phyloP scores from a whole-genome alignment of 2,113 vertebrate species.

The Catharus minimus region DNA sequence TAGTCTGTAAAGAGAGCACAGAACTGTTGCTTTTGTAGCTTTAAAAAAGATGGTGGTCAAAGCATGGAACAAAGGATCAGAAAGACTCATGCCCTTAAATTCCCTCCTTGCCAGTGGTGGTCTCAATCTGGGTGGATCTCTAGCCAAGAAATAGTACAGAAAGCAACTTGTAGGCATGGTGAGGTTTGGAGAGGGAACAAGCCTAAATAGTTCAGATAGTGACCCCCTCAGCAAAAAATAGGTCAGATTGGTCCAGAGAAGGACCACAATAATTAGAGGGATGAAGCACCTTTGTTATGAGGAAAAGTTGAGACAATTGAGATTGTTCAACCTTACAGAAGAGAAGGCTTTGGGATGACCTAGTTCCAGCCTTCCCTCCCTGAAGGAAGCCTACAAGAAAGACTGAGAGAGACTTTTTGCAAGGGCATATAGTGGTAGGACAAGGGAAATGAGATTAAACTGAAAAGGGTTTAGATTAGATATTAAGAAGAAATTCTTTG shows the following conservation, averaged over 20 bases:
- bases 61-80: conserved; percentile 23
- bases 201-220: background rate
- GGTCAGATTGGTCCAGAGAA: background rate
- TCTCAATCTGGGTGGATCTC: background rate
- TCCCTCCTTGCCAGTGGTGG: background rate
- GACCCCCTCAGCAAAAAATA: background rate
- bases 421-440: background rate
- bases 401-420: background rate
- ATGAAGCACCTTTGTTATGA: background rate
- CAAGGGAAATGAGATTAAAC: background rate
- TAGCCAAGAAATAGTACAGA: background rate
- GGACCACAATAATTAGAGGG: background rate
- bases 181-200: background rate
- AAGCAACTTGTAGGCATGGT: background rate
- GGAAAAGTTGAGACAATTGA: background rate
- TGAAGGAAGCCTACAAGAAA: background rate
- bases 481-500: background rate
- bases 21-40: conserved; percentile 41
- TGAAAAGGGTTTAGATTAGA: background rate
- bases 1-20: background rate
- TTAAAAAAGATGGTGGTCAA: conserved; percentile 35
- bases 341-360: background rate
- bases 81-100: background rate
- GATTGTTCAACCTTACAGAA: background rate
- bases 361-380: background rate